Percentiles rank a stretch among this genome's conserved stretches.
Evolutionary conservation across 1,140 invertebrate species (phyloP).

Genomic region (Neuroterus valhalla): DNA sequence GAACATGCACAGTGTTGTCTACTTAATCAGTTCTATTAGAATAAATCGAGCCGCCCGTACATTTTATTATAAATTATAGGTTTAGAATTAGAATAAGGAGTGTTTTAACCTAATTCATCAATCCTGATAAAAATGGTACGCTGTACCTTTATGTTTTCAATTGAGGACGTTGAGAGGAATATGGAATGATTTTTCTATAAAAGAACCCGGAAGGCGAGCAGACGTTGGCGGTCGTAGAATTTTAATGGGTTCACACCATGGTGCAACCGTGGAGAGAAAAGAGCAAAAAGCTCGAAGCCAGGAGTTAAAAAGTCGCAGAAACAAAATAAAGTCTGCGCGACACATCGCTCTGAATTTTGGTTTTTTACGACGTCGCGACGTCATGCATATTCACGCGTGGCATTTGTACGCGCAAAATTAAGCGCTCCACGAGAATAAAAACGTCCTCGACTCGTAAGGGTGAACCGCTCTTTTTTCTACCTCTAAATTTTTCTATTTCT

Average conservation of each 20-base stretch:
- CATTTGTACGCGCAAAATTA: conserved; percentile 59
- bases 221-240: conserved; percentile 49
- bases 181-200: not conserved
- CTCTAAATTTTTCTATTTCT: not conserved
- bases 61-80: too few species aligned
- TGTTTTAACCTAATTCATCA: not conserved
- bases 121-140: too few species aligned
- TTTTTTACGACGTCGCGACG: conserved; percentile 33
- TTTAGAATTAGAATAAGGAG: not conserved
- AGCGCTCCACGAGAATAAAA: conserved; percentile 55
- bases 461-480: not conserved
- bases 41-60: too few species aligned
- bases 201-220: conserved; percentile 35
- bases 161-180: not conserved
- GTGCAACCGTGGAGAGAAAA: not conserved
- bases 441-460: conserved; percentile 32
- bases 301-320: conserved; percentile 49
- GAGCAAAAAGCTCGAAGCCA: not conserved
- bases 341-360: conserved; percentile 31
- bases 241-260: conserved; percentile 49
- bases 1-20: too few species aligned
- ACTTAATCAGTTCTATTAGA: too few species aligned
- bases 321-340: conserved; percentile 55
- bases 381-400: conserved; percentile 60
- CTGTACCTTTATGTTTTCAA: not conserved